These are phyloP conservation scores for Maniola jurtina DNA, from an alignment of 1,140 invertebrate species.

Conservation along the genomic window DNA sequence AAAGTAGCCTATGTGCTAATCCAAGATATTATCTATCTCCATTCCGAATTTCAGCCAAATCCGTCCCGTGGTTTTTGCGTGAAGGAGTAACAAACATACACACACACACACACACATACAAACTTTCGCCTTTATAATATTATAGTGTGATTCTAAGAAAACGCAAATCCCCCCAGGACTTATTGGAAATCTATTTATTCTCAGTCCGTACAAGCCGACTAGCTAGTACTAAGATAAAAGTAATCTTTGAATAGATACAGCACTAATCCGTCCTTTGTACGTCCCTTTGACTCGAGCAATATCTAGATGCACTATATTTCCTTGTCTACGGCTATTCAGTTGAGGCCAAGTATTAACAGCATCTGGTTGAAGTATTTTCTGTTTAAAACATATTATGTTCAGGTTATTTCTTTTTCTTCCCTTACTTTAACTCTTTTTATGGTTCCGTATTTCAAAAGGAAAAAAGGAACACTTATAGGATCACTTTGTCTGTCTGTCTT, in stretches of 20 bases:
- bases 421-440: too few relatives aligned
- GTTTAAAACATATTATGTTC: neutral
- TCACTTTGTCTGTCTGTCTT: too few relatives aligned
- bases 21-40: too few relatives aligned
- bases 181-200: neutral
- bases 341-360: neutral
- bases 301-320: slow-evolving; percentile 22
- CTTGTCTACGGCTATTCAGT: slow-evolving; percentile 8
- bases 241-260: slow-evolving; percentile 11
- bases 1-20: too few relatives aligned
- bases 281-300: slow-evolving; percentile 24
- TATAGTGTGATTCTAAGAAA: neutral
- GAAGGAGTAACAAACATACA: neutral
- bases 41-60: too few relatives aligned
- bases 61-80: too few relatives aligned
- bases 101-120: neutral
- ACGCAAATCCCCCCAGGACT: neutral
- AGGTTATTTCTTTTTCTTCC: neutral
- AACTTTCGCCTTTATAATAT: neutral
- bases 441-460: too few relatives aligned
- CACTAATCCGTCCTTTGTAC: slow-evolving; percentile 26
- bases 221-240: slow-evolving; percentile 1
- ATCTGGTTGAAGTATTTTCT: neutral
- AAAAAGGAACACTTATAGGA: too few relatives aligned
- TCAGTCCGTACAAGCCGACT: neutral